Evolutionary conservation across 2,797 vertebrate species (phyloP), one percentile per base, ranked within the genome.

Genomic region (Brachyrhaphis roseni): DNA sequence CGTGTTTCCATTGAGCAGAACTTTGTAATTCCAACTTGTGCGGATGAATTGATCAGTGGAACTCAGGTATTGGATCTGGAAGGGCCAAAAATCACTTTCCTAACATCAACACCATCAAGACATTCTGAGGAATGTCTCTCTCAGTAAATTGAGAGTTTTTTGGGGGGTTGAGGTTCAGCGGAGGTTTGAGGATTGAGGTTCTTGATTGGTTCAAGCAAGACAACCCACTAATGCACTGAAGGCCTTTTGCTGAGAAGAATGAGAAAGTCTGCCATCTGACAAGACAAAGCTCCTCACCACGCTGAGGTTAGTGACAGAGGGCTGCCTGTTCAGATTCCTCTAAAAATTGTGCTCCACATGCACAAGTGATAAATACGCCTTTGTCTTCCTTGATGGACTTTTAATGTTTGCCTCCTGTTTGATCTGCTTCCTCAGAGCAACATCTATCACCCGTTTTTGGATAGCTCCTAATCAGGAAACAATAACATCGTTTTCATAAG

Each of bases 271-370:
- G 28, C 15, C 59, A 64, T 34, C 59, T 64, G 59, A 64, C 13
- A 64, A 64, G 20, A 64, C 31, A 8, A 36, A 64, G 26, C 51
- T 26, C 51, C 51, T 53, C 51, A 53, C 23, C 20, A 26, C 1
- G 23, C 20, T 20, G 49, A 51, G 49, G 34, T 8, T 64, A 34
- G 34, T 7, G 8, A 36, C 5, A 7, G 16, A 11, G 3, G 15
- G 57, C 12, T 20, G 18, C 10, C 23, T 11, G 20, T 39, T 66
- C 34, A 66, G 36, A 41, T 66, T 66, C 20, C 64, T 39, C 36
- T 39, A 39, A 66, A 36, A 39, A 3, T 66, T 68, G 36, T 68
- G 64, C 36, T 68, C 64, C 64, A 68, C 36, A 68, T 68, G 64
- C 64, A 39, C 8, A 10, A 20, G 2, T 39, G 34, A 39, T 23